Conservation (phyloP, 2,113 vertebrate species). For the Asarcornis scutulata region DNA sequence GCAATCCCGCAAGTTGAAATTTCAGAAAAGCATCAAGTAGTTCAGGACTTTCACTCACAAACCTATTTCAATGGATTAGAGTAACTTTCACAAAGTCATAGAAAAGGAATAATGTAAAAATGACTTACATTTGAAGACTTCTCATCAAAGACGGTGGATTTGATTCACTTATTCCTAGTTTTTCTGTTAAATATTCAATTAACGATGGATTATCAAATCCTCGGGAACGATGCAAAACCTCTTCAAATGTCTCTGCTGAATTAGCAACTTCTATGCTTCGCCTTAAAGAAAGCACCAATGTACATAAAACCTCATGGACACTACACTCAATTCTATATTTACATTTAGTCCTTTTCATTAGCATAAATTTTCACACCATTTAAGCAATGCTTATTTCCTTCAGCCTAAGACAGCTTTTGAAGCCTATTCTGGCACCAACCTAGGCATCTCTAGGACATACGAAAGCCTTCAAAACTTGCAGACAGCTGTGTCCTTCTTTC, state of each 20-base stretch:
- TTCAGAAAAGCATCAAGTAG: neutral
- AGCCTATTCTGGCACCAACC: neutral
- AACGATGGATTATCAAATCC: conserved; percentile 94
- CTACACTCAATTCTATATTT: fast-evolving
- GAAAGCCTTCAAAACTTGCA: neutral
- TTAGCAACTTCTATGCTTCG: conserved; percentile 81
- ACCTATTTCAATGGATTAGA: conserved; percentile 2
- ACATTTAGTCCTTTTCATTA: neutral
- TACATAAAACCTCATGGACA: neutral
- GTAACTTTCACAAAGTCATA: conserved; percentile 4
- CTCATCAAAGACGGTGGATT: conserved; percentile 95
- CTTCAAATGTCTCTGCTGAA: conserved; percentile 86
- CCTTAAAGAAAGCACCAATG: conserved; percentile 65
- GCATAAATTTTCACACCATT: neutral
- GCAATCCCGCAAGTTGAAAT: conserved; percentile 3
- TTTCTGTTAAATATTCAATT: conserved; percentile 91
- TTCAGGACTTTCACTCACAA: neutral
- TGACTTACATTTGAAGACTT: conserved; percentile 91
- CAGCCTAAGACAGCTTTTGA: neutral
- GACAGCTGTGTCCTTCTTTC: fast-evolving
- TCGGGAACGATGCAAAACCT: conserved; percentile 84
- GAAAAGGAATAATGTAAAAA: neutral
- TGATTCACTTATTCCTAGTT: conserved; percentile 89
- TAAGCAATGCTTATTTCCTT: neutral
- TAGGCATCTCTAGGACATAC: fast-evolving